Conservation (phyloP, 1,140 invertebrate species). For the Pogonomyrmex californicus region DNA sequence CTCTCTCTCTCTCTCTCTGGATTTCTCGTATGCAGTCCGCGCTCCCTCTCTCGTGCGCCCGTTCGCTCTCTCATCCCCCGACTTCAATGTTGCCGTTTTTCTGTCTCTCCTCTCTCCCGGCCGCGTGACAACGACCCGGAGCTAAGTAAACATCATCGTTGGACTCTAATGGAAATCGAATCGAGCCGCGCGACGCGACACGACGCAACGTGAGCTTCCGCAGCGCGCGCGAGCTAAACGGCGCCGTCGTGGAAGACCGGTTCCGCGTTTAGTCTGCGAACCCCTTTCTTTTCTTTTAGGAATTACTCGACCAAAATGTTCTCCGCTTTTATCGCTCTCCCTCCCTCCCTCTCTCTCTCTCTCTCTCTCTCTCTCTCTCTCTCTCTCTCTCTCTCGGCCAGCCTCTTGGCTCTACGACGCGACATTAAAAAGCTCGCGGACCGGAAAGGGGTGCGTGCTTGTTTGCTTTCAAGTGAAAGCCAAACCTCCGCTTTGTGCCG, state of each 20-base stretch:
- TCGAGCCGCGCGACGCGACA: slow-evolving; percentile 43
- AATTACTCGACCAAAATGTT: slow-evolving; percentile 73
- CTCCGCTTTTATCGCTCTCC: too few relatives aligned
- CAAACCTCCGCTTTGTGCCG: slow-evolving; percentile 70
- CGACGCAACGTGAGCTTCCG: slow-evolving; percentile 28
- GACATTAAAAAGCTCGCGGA: slow-evolving; percentile 45
- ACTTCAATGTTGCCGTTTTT: slow-evolving; percentile 41
- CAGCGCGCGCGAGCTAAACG: slow-evolving; percentile 31
- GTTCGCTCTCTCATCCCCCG: slow-evolving; percentile 25
- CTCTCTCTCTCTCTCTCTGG: slow-evolving; percentile 30
- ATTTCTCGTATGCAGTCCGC: neutral
- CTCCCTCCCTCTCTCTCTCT: slow-evolving; percentile 11
- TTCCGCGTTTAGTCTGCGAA: slow-evolving; percentile 44
- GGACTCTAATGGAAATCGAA: slow-evolving; percentile 70
- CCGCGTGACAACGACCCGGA: slow-evolving; percentile 48
- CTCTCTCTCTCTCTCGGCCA: neutral
- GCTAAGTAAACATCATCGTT: slow-evolving; percentile 68
- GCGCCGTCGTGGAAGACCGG: slow-evolving; percentile 71
- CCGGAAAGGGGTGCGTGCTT: slow-evolving; percentile 61
- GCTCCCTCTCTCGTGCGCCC: slow-evolving; percentile 6
- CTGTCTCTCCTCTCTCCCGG: slow-evolving; percentile 36
- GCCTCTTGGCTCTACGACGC: slow-evolving; percentile 54
- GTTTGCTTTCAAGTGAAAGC: slow-evolving; percentile 75
- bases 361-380: slow-evolving; percentile 20
- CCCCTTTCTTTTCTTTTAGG: slow-evolving; percentile 67